These are phyloP conservation scores for Rafetus swinhoei DNA, from an alignment of 2,113 vertebrate genomes.

Conservation along the genomic window DNA sequence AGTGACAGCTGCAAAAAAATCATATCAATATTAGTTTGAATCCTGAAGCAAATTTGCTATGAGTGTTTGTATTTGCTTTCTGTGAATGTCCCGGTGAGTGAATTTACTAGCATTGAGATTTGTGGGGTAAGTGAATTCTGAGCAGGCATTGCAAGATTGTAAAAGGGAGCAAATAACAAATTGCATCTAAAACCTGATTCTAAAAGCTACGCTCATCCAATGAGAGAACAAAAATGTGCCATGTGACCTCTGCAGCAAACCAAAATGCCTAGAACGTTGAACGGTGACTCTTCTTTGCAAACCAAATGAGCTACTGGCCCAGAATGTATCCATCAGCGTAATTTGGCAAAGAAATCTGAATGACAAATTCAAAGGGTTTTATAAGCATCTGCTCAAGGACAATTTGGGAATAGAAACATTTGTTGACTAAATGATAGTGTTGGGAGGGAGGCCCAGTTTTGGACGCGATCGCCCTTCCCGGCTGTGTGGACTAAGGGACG, in stretches of 20 bases:
- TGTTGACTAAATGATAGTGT: not conserved
- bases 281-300: not conserved
- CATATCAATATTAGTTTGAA: not conserved
- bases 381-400: not conserved
- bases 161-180: not conserved
- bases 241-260: not conserved
- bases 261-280: not conserved
- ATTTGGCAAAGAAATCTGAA: not conserved
- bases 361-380: not conserved
- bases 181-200: not conserved
- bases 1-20: not conserved
- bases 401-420: not conserved
- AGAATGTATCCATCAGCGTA: not conserved
- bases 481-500: not conserved
- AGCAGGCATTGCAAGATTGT: fast-evolving
- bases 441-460: not conserved
- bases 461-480: not conserved
- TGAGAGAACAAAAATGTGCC: not conserved
- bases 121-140: not conserved
- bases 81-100: not conserved
- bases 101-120: not conserved
- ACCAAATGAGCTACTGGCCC: not conserved
- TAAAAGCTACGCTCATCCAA: not conserved
- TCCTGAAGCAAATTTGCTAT: not conserved
- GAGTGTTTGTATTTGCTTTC: not conserved